Conservation (phyloP, 1,140 invertebrate species). For the Metopolophium dirhodum region DNA sequence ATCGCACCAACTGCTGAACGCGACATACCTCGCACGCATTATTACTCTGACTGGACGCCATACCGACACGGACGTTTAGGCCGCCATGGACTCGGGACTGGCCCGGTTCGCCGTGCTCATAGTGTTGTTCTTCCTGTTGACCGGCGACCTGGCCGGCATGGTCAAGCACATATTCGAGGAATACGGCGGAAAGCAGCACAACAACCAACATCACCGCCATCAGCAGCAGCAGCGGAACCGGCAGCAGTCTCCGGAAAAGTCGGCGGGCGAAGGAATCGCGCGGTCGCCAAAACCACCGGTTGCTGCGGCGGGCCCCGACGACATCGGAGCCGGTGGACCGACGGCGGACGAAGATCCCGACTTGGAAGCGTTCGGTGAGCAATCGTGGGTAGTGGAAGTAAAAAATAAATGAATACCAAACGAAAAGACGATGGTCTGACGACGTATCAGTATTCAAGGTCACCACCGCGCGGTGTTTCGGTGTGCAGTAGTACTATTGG, state of each 20-base stretch:
- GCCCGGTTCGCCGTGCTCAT: conserved; percentile 56
- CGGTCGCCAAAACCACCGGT: neutral
- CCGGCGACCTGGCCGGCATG: conserved; percentile 57
- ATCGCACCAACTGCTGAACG: too few species aligned
- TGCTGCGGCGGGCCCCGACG: neutral
- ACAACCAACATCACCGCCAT: neutral
- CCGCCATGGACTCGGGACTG: conserved; percentile 57
- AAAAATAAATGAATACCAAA: neutral
- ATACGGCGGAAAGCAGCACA: neutral
- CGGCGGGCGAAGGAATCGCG: neutral
- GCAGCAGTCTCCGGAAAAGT: neutral
- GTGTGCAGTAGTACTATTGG: too few species aligned
- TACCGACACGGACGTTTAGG: neutral
- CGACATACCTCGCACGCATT: too few species aligned
- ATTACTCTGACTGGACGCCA: too few species aligned
- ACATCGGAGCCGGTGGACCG: neutral
- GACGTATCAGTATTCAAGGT: neutral
- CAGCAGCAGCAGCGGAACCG: neutral
- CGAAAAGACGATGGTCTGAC: neutral
- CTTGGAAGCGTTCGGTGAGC: conserved; percentile 36
- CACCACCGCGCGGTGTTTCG: neutral
- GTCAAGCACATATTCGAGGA: conserved; percentile 52
- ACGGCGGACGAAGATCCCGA: neutral
- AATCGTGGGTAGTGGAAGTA: neutral
- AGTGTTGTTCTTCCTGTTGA: conserved; percentile 58